phyloP scores from a whole-genome alignment of 1,140 invertebrate genomes.

The Cydia amplana region DNA sequence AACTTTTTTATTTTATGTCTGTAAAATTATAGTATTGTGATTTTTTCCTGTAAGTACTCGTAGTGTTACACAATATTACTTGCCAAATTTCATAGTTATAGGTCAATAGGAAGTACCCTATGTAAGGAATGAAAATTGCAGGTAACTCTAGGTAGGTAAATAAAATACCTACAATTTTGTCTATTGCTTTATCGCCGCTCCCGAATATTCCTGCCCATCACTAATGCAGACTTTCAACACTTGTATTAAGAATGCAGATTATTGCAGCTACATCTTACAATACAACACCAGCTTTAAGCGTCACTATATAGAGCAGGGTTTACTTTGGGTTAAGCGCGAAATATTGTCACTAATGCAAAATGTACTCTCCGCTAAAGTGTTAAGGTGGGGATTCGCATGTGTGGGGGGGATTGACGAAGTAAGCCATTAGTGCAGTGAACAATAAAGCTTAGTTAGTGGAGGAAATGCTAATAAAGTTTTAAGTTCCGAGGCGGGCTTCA shows the following conservation, averaged over 20 bases:
- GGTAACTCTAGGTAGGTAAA: too few relatives aligned
- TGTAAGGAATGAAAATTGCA: too few relatives aligned
- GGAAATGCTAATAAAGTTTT: conserved; percentile 32
- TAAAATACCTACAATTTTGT: too few relatives aligned
- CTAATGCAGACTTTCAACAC: conserved; percentile 19
- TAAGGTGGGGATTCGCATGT: not conserved
- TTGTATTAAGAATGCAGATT: conserved; percentile 29
- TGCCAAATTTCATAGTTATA: too few relatives aligned
- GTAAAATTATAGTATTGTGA: too few relatives aligned
- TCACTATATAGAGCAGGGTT: not conserved
- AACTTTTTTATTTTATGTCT: too few relatives aligned
- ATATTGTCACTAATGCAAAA: conserved; percentile 7
- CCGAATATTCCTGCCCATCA: conserved; percentile 1
- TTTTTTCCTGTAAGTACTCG: too few relatives aligned
- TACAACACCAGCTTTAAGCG: not conserved
- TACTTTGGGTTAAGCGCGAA: conserved; percentile 12
- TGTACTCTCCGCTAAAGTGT: not conserved
- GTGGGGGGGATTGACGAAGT: conserved; percentile 7
- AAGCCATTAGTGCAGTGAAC: conserved; percentile 26
- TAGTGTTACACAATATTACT: too few relatives aligned
- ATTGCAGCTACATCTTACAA: conserved; percentile 8
- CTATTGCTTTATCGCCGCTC: not conserved
- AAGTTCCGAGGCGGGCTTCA: not conserved
- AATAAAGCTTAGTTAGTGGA: conserved; percentile 30
- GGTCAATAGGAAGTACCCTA: too few relatives aligned